Base-by-base conservation (phyloP, 2,797 vertebrate species). In the Neosilurus mollespiculum region DNA sequence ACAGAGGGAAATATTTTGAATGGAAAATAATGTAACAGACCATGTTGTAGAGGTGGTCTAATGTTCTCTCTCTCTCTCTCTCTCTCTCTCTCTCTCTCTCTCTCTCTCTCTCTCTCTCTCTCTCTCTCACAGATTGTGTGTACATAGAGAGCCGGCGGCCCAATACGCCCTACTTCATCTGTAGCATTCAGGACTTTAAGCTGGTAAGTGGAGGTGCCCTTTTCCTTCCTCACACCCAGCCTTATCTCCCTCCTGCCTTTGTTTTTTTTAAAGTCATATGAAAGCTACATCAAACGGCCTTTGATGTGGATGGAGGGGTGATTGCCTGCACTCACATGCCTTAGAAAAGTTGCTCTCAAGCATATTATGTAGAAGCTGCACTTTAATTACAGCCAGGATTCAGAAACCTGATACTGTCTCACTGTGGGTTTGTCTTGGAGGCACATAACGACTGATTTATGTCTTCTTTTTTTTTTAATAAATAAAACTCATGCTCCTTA, bases 121-220 rank as follows among this genome's bases (percentile, higher is more conserved):
- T 51, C 43, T 8, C 43, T 53, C 88, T 93, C 95, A 85, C 95
- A 99, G 98, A 99, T 96, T 99, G 98, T 93, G 98, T 99, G 90
- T 99, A 99, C 92, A 99, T 99, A 89, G 98, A 99, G 92, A 99
- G 97, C 86, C 96, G 97, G 82, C 95, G 97, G 88, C 96, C 98
- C 90, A 99, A 99, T 92, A 99, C 97, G 66, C 98, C 98, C 65
- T 99, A 99, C 93, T 99, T 99, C 96, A 99, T 99, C 95, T 99
- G 98, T 96, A 99, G 98, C 96, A 99, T 99, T 94, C 98, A 99
- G 95, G 98, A 99, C 94, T 99, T 99, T 96, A 99, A 99, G 93
- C 94, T 99, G 98, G 98, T 99, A 96, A 99, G 98, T 95, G 91
- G 78, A 88, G 65, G 80, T 61, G 51, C 37, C 64, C 73, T 79